phyloP scores from a whole-genome alignment of 2,797 vertebrate species.

The Novumbra hubbsi region DNA sequence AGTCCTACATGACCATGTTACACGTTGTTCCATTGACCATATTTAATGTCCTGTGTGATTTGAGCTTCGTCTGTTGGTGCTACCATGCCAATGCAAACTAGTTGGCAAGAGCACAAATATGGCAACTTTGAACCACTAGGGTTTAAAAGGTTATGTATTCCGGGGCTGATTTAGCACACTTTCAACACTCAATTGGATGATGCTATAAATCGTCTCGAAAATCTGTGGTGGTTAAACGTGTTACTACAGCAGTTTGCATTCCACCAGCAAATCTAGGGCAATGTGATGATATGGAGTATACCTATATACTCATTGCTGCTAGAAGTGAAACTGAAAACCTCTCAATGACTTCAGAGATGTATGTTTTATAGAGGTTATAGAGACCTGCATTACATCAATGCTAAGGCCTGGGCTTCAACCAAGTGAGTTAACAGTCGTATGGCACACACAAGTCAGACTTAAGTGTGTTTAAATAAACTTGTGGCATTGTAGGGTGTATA shows the following conservation, averaged over 20 bases:
- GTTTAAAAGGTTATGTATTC: constrained; percentile 10
- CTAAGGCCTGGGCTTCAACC: neutral
- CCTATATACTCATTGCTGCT: neutral
- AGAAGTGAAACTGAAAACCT: neutral
- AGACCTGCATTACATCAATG: neutral
- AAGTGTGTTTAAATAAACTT: constrained; percentile 1
- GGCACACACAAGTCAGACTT: neutral
- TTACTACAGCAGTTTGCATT: constrained; percentile 36
- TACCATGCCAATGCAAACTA: neutral
- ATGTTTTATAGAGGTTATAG: neutral
- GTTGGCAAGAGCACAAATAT: constrained; percentile 2
- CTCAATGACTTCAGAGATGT: neutral
- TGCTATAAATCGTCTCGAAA: neutral
- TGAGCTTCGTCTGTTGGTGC: neutral
- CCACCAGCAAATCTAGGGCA: constrained; percentile 66
- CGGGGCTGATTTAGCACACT: constrained; percentile 29
- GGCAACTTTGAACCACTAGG: neutral
- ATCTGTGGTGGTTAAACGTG: neutral
- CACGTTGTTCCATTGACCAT: constrained; percentile 3
- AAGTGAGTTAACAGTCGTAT: neutral
- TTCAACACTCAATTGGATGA: neutral
- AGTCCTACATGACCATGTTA: constrained; percentile 13
- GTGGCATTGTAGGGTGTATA: constrained; percentile 44
- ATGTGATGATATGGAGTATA: constrained; percentile 28
- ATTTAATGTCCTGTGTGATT: neutral